A percentile compares a stretch with the other conserved stretches of the same genome.
phyloP scores from a whole-genome alignment of 2,113 vertebrate genomes.

The Struthidea cinerea region DNA sequence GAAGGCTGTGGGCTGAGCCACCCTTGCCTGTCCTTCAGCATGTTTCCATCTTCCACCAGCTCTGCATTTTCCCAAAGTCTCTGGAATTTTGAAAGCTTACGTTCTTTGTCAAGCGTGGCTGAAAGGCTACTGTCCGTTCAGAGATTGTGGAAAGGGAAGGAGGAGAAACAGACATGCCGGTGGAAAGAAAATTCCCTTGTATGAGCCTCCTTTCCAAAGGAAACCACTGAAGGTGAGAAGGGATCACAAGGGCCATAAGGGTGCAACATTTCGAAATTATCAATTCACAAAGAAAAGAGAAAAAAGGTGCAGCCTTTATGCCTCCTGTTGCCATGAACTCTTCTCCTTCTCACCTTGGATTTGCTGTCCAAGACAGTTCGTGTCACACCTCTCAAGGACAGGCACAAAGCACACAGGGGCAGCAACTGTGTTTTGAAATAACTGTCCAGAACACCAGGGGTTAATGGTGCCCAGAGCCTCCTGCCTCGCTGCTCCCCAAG shows the following conservation, averaged over 20 bases:
- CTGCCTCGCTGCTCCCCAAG: neutral
- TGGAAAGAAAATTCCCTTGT: neutral
- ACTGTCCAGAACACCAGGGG: neutral
- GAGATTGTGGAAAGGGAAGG: neutral
- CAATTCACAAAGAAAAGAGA: neutral
- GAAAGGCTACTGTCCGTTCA: neutral
- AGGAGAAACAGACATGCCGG: neutral
- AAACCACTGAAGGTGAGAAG: neutral
- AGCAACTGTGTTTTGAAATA: neutral
- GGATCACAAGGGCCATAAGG: fast-evolving
- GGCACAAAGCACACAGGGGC: neutral
- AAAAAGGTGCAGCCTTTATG: neutral
- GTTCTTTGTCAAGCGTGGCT: neutral
- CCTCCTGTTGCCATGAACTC: neutral
- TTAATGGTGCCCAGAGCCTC: neutral
- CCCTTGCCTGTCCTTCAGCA: neutral
- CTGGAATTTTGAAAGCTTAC: neutral
- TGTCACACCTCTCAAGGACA: neutral
- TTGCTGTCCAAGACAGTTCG: neutral
- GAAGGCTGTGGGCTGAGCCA: neutral
- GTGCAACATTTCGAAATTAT: neutral
- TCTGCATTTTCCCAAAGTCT: neutral
- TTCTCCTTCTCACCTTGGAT: neutral
- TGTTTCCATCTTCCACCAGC: neutral
- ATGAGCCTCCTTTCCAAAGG: neutral